phyloP scores from a whole-genome alignment of 2,888 invertebrate genomes.

The Eilema sororculum region DNA sequence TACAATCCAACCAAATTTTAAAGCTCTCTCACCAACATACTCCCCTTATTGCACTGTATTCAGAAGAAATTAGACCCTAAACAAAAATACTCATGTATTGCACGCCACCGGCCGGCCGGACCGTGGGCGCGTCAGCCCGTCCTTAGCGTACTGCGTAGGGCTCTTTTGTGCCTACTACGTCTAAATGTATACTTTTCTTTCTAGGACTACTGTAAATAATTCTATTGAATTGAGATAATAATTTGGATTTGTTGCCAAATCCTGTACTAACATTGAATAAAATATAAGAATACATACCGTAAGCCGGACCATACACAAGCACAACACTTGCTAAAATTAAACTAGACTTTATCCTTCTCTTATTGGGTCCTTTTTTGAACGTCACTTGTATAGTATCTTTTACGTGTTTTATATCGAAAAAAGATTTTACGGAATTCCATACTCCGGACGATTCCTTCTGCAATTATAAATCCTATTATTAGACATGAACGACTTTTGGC shows the following conservation, averaged over 20 bases:
- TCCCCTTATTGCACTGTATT: too few species aligned
- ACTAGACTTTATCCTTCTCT: conserved; percentile 73
- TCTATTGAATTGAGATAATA: conserved; percentile 40
- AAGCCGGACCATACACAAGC: conserved; percentile 76
- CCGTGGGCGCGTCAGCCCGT: too few species aligned
- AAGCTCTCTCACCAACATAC: too few species aligned
- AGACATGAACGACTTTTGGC: conserved; percentile 27
- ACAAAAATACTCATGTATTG: too few species aligned
- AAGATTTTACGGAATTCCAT: conserved; percentile 71
- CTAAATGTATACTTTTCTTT: neutral
- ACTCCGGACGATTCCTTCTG: conserved; percentile 61
- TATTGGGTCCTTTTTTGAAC: conserved; percentile 81
- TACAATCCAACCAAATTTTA: neutral
- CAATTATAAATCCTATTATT: conserved; percentile 59
- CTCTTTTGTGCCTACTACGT: neutral
- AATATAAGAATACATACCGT: conserved; percentile 70
- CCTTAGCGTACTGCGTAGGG: neutral
- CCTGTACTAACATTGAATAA: conserved; percentile 54
- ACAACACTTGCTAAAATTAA: conserved; percentile 71
- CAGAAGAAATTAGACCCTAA: too few species aligned
- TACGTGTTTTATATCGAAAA: conserved; percentile 85
- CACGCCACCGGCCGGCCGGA: too few species aligned
- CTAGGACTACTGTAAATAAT: conserved; percentile 38
- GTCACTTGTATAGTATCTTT: conserved; percentile 82
- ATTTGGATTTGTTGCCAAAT: conserved; percentile 48